phyloP scores from a whole-genome alignment of 1,140 invertebrate species.

The Drosophila lacteicornis region DNA sequence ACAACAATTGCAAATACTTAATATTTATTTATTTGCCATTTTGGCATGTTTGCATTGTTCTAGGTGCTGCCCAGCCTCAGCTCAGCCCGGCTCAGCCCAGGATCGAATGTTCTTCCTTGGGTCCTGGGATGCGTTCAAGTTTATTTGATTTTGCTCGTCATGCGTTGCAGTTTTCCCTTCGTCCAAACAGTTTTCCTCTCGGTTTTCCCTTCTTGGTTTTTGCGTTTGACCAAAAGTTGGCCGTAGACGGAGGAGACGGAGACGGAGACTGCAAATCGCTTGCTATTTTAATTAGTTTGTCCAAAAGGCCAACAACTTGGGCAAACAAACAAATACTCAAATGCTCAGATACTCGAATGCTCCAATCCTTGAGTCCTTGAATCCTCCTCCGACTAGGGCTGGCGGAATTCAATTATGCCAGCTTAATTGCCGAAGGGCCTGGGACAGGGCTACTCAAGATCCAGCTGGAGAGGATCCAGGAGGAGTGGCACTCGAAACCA shows the following conservation, averaged over 20 bases:
- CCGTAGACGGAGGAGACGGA: background rate
- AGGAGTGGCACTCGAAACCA: conserved; percentile 1
- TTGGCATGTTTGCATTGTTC: conserved; percentile 37
- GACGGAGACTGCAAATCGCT: conserved; percentile 32
- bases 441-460: conserved; percentile 1
- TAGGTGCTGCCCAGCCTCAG: background rate
- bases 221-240: conserved; percentile 36
- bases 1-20: conserved; percentile 72
- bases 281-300: conserved; percentile 76
- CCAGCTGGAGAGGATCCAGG: background rate
- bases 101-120: background rate
- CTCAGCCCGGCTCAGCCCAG: background rate
- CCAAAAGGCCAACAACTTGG: conserved; percentile 51
- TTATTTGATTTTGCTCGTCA: conserved; percentile 52
- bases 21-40: conserved; percentile 79
- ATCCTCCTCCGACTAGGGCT: conserved; percentile 1
- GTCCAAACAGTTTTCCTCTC: background rate
- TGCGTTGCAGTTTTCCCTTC: conserved; percentile 34
- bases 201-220: conserved; percentile 26
- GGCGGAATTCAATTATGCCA: conserved; percentile 68
- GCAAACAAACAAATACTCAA: conserved; percentile 35
- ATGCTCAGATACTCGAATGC: conserved; percentile 22
- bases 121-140: conserved; percentile 31
- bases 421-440: conserved; percentile 48
- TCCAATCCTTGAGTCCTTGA: conserved; percentile 1